phyloP scores from a whole-genome alignment of 2,888 invertebrate genomes.

The Diabrotica balteata region DNA sequence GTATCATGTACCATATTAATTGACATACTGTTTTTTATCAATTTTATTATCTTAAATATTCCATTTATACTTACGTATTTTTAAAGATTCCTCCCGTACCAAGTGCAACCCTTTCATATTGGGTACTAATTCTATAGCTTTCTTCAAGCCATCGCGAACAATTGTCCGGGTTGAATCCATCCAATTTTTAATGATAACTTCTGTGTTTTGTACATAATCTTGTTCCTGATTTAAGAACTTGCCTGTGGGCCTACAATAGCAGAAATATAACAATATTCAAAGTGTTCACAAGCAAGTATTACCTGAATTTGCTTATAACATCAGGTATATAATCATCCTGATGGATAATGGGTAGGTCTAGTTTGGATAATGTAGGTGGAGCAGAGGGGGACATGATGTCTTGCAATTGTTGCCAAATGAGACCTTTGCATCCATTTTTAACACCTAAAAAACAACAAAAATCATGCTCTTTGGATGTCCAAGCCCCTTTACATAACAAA shows the following conservation, averaged over 20 bases:
- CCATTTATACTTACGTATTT: constrained; percentile 61
- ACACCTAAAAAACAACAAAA: constrained; percentile 33
- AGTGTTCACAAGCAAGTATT: background rate
- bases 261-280: no score
- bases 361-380: constrained; percentile 53
- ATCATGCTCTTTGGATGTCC: background rate
- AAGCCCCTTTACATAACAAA: no score
- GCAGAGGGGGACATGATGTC: constrained; percentile 54
- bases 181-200: constrained; percentile 68
- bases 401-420: constrained; percentile 58
- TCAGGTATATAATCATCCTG: constrained; percentile 57
- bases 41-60: no score
- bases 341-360: constrained; percentile 54
- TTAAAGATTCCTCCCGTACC: constrained; percentile 73
- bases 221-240: constrained; percentile 31
- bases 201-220: constrained; percentile 51
- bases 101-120: constrained; percentile 76
- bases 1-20: no score
- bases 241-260: constrained; percentile 29
- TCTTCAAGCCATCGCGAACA: constrained; percentile 66
- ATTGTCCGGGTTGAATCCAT: constrained; percentile 67
- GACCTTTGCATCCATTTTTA: constrained; percentile 51
- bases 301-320: constrained; percentile 59
- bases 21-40: no score
- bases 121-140: constrained; percentile 70